A percentile compares a stretch with the other conserved stretches of the same genome.
Evolutionary conservation across 2,113 vertebrate species (phyloP).

Genomic region (Chaetodon auriga): DNA sequence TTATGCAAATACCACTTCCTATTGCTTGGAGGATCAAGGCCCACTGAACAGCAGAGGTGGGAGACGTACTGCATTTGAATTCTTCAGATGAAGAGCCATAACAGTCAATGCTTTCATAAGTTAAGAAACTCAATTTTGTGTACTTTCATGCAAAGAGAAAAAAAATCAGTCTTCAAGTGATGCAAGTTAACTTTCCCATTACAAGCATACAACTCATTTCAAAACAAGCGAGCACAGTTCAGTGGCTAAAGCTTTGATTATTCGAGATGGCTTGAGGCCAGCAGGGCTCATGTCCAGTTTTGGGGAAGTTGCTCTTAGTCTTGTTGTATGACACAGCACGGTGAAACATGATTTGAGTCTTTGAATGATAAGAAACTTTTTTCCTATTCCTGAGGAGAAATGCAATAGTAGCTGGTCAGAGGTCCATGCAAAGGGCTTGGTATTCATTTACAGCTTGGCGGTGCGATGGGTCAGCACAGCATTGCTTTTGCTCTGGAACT

Average conservation of each 20-base stretch:
- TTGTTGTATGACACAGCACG: not conserved
- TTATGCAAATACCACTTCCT: constrained; percentile 33
- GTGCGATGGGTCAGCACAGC: not conserved
- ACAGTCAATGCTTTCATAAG: not conserved
- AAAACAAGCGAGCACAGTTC: constrained; percentile 26
- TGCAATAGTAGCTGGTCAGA: constrained; percentile 3
- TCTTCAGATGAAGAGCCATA: constrained; percentile 7
- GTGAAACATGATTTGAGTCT: not conserved
- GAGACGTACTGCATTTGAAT: constrained; percentile 18
- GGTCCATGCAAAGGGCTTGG: not conserved
- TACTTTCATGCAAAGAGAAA: constrained; percentile 8
- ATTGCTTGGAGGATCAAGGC: constrained; percentile 18
- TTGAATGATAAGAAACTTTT: not conserved
- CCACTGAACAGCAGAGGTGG: constrained; percentile 9
- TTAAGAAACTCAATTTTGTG: constrained; percentile 22
- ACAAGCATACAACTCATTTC: constrained; percentile 22
- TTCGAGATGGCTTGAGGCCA: constrained; percentile 31
- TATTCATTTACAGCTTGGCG: not conserved
- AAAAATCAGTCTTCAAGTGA: not conserved
- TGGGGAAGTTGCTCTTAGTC: not conserved
- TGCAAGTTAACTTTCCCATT: constrained; percentile 1
- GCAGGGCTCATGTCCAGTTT: constrained; percentile 10
- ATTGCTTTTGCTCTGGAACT: not conserved
- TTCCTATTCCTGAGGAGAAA: not conserved
- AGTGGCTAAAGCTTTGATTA: constrained; percentile 44